Conservation (phyloP, 2,888 invertebrate genomes). For the Electrophaes corylata region DNA sequence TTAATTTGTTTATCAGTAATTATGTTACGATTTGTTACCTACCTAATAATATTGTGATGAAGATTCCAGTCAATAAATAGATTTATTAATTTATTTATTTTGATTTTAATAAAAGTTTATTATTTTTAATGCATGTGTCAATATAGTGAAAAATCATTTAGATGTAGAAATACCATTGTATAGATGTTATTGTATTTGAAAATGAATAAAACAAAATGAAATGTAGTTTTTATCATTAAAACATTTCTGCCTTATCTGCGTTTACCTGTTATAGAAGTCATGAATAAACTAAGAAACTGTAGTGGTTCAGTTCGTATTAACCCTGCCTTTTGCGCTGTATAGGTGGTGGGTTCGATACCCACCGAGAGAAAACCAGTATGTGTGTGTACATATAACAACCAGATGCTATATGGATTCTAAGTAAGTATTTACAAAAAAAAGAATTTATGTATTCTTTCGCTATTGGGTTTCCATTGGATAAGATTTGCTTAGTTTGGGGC, state of each 20-base stretch:
- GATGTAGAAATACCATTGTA: conserved; percentile 80
- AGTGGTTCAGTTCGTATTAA: no score
- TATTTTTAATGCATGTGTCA: conserved; percentile 75
- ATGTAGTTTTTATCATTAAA: conserved; percentile 45
- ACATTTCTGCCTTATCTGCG: conserved; percentile 1
- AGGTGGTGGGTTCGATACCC: no score
- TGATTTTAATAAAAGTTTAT: conserved; percentile 32
- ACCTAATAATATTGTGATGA: conserved; percentile 49
- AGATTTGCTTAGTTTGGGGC: no score
- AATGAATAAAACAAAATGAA: conserved; percentile 76
- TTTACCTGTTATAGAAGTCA: background rate
- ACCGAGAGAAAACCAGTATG: no score
- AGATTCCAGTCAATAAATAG: conserved; percentile 51
- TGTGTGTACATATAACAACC: no score
- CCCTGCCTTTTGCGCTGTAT: no score
- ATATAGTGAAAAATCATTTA: conserved; percentile 73
- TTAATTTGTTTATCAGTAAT: conserved; percentile 5
- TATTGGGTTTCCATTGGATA: no score
- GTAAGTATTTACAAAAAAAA: no score
- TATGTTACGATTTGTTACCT: conserved; percentile 24
- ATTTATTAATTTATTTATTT: conserved; percentile 42
- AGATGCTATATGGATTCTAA: no score
- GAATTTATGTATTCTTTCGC: no score
- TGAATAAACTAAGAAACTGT: background rate
- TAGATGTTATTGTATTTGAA: conserved; percentile 84